Conservation (phyloP, 2,113 vertebrate species). For the Miniopterus natalensis region DNA sequence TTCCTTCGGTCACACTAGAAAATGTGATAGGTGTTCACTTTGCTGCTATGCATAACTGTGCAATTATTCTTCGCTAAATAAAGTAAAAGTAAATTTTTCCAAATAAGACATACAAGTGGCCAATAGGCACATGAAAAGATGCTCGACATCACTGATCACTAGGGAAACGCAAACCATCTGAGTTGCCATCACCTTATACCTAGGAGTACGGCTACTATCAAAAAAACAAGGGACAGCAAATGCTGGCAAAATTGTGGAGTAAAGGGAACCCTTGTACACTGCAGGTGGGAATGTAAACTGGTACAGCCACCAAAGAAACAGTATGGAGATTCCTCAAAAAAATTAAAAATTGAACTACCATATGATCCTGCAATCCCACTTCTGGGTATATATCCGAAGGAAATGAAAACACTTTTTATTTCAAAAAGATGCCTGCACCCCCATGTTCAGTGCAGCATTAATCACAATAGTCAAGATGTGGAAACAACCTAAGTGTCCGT, state of each 20-base stretch:
- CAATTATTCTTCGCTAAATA: not conserved
- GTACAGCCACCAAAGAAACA: not conserved
- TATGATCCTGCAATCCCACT: not conserved
- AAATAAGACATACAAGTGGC: not conserved
- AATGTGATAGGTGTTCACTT: conserved; percentile 3
- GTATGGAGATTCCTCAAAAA: not conserved
- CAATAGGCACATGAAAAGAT: not conserved
- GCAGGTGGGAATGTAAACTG: not conserved
- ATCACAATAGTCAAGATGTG: not conserved
- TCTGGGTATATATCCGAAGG: not conserved
- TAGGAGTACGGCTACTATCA: not conserved
- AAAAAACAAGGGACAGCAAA: not conserved
- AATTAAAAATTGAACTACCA: not conserved
- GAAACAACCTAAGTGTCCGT: not conserved
- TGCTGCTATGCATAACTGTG: not conserved
- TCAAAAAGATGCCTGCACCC: not conserved
- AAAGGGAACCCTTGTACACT: not conserved
- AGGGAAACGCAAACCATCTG: not conserved
- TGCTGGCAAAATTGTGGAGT: not conserved
- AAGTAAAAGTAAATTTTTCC: not conserved
- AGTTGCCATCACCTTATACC: not conserved
- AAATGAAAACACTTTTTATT: not conserved
- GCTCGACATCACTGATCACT: not conserved
- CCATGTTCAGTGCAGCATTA: not conserved
- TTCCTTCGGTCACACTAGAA: not conserved